phyloP scores from a whole-genome alignment of 2,888 invertebrate genomes.

The Ennomos quercinarius region DNA sequence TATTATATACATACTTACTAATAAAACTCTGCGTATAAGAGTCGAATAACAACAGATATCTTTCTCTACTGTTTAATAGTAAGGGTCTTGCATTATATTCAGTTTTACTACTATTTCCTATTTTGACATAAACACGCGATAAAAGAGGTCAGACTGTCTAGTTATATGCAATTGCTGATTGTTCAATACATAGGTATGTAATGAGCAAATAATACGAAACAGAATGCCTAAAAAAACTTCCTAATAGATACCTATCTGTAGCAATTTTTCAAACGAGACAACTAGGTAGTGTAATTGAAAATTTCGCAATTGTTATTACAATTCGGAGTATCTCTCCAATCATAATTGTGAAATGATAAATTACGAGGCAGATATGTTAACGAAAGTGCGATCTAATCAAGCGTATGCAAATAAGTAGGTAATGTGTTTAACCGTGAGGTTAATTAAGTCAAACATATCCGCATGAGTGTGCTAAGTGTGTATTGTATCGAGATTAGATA shows the following conservation, averaged over 20 bases:
- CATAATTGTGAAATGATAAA: conserved; percentile 40
- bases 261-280: conserved; percentile 32
- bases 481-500: conserved; percentile 7
- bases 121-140: not conserved
- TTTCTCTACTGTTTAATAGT: no score
- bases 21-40: no score
- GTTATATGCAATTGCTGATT: conserved; percentile 10
- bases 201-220: conserved; percentile 27
- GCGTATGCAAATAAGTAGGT: conserved; percentile 41
- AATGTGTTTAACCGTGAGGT: conserved; percentile 18
- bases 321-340: conserved; percentile 36
- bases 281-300: conserved; percentile 35
- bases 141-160: conserved; percentile 5
- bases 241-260: conserved; percentile 32
- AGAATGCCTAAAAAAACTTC: conserved; percentile 28
- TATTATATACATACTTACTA: no score
- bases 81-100: no score
- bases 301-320: conserved; percentile 38
- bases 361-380: conserved; percentile 34
- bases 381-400: conserved; percentile 42
- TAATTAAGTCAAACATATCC: conserved; percentile 21
- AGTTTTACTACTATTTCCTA: not conserved
- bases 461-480: conserved; percentile 1
- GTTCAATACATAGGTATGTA: conserved; percentile 27
- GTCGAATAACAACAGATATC: no score